A percentile compares a stretch with the other conserved stretches of the same genome.
These are phyloP conservation scores for Telmatochromis brachygnathus DNA, from an alignment of 2,113 vertebrate species.

Conservation along the genomic window DNA sequence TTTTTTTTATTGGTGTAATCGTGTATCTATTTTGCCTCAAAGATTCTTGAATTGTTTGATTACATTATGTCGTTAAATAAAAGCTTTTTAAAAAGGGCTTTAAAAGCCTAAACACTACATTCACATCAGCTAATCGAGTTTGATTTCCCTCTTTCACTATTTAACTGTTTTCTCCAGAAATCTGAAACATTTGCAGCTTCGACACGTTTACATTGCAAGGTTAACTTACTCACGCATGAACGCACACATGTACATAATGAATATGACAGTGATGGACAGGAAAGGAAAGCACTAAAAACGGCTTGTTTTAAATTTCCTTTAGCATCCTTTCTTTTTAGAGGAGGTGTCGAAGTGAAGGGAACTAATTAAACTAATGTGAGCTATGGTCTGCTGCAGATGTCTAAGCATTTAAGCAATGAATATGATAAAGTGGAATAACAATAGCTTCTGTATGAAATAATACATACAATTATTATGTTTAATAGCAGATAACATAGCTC, in stretches of 20 bases:
- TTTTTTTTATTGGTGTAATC: not conserved
- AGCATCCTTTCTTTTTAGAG: not conserved
- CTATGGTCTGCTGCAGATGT: not conserved
- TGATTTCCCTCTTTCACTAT: not conserved
- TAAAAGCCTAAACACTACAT: not conserved
- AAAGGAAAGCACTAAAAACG: not conserved
- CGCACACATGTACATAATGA: not conserved
- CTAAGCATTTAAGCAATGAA: not conserved
- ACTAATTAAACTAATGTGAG: not conserved
- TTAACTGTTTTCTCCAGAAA: not conserved
- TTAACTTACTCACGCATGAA: not conserved
- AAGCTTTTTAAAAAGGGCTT: not conserved
- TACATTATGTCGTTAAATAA: not conserved
- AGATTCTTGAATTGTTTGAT: not conserved
- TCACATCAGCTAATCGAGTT: not conserved
- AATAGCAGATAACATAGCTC: slow-evolving; percentile 20
- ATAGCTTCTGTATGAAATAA: not conserved
- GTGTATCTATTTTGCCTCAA: not conserved
- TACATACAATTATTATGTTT: not conserved
- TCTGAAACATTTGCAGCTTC: not conserved
- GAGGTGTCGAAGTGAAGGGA: not conserved
- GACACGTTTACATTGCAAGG: not conserved
- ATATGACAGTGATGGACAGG: not conserved
- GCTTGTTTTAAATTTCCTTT: not conserved
- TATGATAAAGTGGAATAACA: not conserved